These are phyloP conservation scores for Aleiodes sp. DNA, from an alignment of 1,140 invertebrate genomes.

Conservation along the genomic window DNA sequence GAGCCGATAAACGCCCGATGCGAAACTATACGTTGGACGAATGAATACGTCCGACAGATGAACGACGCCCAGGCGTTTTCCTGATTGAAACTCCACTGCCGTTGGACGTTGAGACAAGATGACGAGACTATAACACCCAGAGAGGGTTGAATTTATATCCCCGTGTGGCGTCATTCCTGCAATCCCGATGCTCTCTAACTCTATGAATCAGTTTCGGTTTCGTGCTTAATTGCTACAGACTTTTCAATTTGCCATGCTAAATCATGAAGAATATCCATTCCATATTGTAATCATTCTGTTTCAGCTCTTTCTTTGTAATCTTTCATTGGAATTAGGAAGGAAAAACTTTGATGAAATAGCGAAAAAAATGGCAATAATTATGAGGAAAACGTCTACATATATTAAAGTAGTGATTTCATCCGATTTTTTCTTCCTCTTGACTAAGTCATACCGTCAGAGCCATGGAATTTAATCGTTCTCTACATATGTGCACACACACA, in stretches of 20 bases:
- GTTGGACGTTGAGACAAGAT: constrained; percentile 24
- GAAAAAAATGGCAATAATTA: not conserved
- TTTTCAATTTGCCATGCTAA: not conserved
- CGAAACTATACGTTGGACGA: not conserved
- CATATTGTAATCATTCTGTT: no score
- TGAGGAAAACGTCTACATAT: not conserved
- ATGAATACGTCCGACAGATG: constrained; percentile 31
- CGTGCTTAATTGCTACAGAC: not conserved
- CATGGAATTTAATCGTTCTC: not conserved
- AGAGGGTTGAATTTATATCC: constrained; percentile 1
- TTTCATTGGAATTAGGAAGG: not conserved
- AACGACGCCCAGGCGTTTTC: constrained; percentile 34
- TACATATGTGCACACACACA: not conserved
- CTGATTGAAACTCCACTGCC: constrained; percentile 39
- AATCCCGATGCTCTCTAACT: not conserved
- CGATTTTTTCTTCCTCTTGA: not conserved
- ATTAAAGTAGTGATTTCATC: not conserved
- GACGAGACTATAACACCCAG: constrained; percentile 16
- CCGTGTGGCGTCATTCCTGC: not conserved
- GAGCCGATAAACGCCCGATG: constrained; percentile 22
- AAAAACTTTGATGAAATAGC: not conserved
- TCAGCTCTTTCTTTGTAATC: not conserved
- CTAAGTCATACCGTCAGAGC: not conserved
- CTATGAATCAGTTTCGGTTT: not conserved
- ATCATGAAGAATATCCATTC: no score